A percentile compares a stretch with the other conserved stretches of the same genome.
Conservation (phyloP, 2,113 vertebrate genomes). For the Fulica atra region DNA sequence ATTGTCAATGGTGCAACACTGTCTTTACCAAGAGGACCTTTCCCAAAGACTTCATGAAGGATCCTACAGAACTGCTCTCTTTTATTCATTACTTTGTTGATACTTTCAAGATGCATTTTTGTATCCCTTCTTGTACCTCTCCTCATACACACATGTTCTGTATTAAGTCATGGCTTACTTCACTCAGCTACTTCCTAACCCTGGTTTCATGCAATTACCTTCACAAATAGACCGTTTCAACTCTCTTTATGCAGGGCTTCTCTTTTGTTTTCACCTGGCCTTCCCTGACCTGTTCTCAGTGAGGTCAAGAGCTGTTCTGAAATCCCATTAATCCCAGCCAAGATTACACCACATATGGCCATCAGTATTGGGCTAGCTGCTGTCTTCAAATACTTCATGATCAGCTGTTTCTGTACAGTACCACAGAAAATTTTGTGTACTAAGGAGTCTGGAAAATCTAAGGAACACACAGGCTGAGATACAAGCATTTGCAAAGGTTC, state of each 20-base stretch:
- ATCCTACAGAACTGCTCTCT: neutral
- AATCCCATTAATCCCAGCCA: slow-evolving; percentile 30
- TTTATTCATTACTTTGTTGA: neutral
- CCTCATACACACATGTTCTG: neutral
- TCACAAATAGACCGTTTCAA: slow-evolving; percentile 40
- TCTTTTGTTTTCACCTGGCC: slow-evolving; percentile 52
- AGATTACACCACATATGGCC: slow-evolving; percentile 25
- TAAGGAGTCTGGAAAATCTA: neutral
- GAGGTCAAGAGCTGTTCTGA: slow-evolving; percentile 28
- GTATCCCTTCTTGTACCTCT: neutral
- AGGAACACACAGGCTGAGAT: neutral
- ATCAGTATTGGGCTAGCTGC: neutral
- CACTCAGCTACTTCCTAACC: neutral
- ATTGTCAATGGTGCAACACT: neutral
- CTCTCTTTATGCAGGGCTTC: slow-evolving; percentile 8
- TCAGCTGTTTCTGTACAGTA: neutral
- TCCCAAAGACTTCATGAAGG: neutral
- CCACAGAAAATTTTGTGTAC: neutral
- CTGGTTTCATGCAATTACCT: slow-evolving; percentile 49
- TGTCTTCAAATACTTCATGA: slow-evolving; percentile 1
- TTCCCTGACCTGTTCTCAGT: slow-evolving; percentile 26
- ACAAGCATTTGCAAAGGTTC: neutral
- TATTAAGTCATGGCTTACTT: slow-evolving; percentile 25
- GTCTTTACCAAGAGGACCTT: neutral
- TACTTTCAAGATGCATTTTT: slow-evolving; percentile 9